Conservation (phyloP, 2,888 invertebrate genomes). For the Theretra japonica region DNA sequence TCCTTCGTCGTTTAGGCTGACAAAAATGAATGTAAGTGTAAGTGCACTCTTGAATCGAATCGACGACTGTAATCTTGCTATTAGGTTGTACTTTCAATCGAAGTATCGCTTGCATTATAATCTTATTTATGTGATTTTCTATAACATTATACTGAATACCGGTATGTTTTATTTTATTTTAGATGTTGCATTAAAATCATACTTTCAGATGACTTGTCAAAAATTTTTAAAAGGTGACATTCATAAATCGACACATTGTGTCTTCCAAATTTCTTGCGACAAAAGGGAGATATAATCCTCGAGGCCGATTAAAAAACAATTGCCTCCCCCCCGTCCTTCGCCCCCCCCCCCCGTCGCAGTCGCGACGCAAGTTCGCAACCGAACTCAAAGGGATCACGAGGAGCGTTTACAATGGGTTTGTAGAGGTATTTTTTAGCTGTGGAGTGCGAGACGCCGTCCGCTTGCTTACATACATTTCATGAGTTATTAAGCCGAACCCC, state of each 20-base stretch:
- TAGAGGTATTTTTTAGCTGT: constrained; percentile 52
- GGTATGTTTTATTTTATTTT: no score
- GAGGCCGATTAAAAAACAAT: constrained; percentile 48
- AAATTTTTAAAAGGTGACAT: background rate
- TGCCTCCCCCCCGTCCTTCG: background rate
- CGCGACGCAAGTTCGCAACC: constrained; percentile 44
- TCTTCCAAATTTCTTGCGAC: background rate
- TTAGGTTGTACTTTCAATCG: no score
- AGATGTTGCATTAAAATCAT: no score
- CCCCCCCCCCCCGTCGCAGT: background rate
- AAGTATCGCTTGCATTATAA: no score
- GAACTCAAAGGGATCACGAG: constrained; percentile 71
- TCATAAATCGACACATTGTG: background rate
- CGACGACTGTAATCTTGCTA: no score
- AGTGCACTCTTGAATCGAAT: no score
- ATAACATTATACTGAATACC: no score
- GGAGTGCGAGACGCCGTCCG: constrained; percentile 68
- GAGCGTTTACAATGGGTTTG: constrained; percentile 67
- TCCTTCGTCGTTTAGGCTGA: no score
- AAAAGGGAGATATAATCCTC: constrained; percentile 10
- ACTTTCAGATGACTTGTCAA: no score
- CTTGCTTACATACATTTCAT: constrained; percentile 84
- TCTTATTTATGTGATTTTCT: no score
- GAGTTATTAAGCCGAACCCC: constrained; percentile 82
- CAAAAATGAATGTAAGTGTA: no score